Evolutionary conservation across 64 coral and sea anemone species (phyloP), one percentile per base, ranked within the genome.

Genomic region (Stichodactyla mertensii): DNA sequence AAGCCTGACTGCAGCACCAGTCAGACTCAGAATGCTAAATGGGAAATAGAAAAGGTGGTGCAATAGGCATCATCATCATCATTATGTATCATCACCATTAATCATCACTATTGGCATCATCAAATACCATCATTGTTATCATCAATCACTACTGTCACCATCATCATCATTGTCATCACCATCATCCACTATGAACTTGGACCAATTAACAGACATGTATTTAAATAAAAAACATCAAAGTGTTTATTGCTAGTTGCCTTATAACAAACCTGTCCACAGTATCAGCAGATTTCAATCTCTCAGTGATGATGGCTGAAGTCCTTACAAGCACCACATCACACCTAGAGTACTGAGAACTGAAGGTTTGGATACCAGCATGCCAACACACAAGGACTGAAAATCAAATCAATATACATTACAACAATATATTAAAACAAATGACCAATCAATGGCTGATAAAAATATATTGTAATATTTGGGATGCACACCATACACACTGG

Each of bases 1-100:
- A 12, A 90, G 71, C 10, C 31, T 52, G 52, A 90, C 70, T 7
- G 89, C 89, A 18, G 59, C 24, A 26, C 19, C 22, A 4, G 53
- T 20, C 22, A 90, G 20, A 31, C 77, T 85, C 14, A 84, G 28
- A 52, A 89, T 82, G 19, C 88, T 89, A 45, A 45, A 45, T 45
- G 36, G 36, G 55, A 10, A 53, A 18, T 8, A 18, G 62, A 56
- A 53, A 82, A n/a, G 20, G 59, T 61, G 0, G 10, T 18, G 14
- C 0, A 16, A 61, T 61, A 61, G 59, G 1, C 58, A 16, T 61
- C 18, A 16, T 15, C 14, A 61, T 61, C 59, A 61, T 61, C 13
- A 61, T 15, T 7, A 64, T 19, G 4, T 14, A 18, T 62, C 5
- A 62, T 62, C 13, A 16, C 5, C 60, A 62, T 62, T 15, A 0